A percentile compares a stretch with the other conserved stretches of the same genome.
Evolutionary conservation across 2,888 invertebrate genomes (phyloP).

Genomic region (Caenorhabditis plicata): DNA sequence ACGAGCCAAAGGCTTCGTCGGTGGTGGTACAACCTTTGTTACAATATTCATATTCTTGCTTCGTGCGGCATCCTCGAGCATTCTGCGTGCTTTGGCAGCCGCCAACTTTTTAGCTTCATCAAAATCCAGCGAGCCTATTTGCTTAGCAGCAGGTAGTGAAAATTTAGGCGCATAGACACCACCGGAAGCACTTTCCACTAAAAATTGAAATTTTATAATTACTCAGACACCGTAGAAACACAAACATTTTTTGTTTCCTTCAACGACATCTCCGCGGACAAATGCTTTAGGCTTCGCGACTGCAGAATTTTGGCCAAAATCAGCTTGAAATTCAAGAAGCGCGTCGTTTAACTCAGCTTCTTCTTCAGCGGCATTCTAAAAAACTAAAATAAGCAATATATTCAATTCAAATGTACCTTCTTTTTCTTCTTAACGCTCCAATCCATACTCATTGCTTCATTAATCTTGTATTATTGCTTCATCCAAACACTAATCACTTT

Average conservation of each 20-base stretch:
- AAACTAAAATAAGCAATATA: neutral
- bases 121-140: slow-evolving; percentile 31
- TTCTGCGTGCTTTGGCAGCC: slow-evolving; percentile 55
- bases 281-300: slow-evolving; percentile 76
- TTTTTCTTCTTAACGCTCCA: slow-evolving; percentile 30
- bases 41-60: slow-evolving; percentile 22
- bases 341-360: slow-evolving; percentile 33
- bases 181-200: slow-evolving; percentile 14
- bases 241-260: slow-evolving; percentile 45
- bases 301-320: slow-evolving; percentile 22
- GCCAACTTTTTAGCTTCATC: slow-evolving; percentile 58
- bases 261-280: slow-evolving; percentile 93
- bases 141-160: slow-evolving; percentile 10
- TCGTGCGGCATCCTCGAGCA: slow-evolving; percentile 51
- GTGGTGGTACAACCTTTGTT: slow-evolving; percentile 34
- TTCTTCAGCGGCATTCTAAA: slow-evolving; percentile 20
- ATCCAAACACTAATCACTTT: too few species aligned
- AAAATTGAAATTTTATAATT: too few species aligned
- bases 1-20: slow-evolving; percentile 68
- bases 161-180: slow-evolving; percentile 31
- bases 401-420: neutral
- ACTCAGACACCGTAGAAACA: too few species aligned
- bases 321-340: slow-evolving; percentile 27
- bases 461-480: too few species aligned
- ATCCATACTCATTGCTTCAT: slow-evolving; percentile 20